Base-by-base conservation (phyloP, 2,888 invertebrate genomes). In the Troides oblongomaculatus region DNA sequence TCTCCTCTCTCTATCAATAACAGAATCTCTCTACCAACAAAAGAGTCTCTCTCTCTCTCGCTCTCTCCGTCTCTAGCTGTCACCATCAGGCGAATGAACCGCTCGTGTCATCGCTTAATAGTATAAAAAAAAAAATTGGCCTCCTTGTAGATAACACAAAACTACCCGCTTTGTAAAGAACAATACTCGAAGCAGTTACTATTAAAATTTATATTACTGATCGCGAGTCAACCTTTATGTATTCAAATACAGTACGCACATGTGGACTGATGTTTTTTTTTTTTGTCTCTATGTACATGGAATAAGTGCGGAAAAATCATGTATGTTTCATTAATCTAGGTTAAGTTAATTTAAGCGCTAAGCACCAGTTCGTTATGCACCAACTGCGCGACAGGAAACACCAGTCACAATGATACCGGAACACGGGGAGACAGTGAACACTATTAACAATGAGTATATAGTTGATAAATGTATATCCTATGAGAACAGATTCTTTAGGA, bases 311-410 rank as follows among this genome's bases (percentile, higher is more conserved):
- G 56, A 66, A 59, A 62, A 14, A n/a, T 63, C 53, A 50, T 62
- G 25, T 70, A 39, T 70, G 39, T 66, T 70, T 60, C 63, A 66
- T 59, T 70, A 18, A 66, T 43, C 2, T 70, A 62, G 59, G n/a
- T n/a, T 66, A 62, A 64, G 66, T 60, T 70, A 70, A 30, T 36
- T 62, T 66, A 59, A 30, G 53, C 59, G 3, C 5, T 56, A 64
- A 64, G 64, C 69, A 64, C 61, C 43, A 30, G 53, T 66, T 70
- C 59, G 53, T 62, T 70, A 63, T 59, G 60, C 63, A 70, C 64
- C 30, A 58, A n/a, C 57, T n/a, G 23, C 57, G 8, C 57, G 10
- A 23, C 23, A 23, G 23, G 23, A 58, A 4, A 58, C 10, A 1
- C 56, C 14, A n/a, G n/a, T 58, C 6, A 14, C 4, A 8, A 58